These are phyloP conservation scores for Hydropotes inermis DNA, from an alignment of 2,113 vertebrate species.

Conservation along the genomic window DNA sequence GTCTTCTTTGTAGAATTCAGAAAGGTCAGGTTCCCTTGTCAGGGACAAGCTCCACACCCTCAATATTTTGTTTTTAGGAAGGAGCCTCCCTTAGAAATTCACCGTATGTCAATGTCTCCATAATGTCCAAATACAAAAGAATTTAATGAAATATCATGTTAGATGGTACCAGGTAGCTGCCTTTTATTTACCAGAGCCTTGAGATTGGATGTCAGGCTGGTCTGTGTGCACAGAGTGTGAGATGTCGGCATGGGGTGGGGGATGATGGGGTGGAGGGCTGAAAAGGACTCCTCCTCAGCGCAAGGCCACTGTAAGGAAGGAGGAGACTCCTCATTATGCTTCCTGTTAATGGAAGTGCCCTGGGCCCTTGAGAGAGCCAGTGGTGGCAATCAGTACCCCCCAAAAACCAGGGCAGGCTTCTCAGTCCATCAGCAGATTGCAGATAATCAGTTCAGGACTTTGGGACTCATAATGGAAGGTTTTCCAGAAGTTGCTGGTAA, in stretches of 20 bases:
- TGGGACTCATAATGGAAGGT: not conserved
- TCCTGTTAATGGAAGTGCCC: not conserved
- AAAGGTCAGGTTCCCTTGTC: not conserved
- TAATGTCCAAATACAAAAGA: not conserved
- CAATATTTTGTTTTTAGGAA: constrained; percentile 21
- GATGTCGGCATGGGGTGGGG: not conserved
- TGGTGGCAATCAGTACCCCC: not conserved
- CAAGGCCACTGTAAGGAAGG: not conserved
- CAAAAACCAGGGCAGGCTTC: not conserved
- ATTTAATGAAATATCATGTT: constrained; percentile 36
- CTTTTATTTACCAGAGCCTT: not conserved
- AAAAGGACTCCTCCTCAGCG: not conserved
- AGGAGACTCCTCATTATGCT: not conserved
- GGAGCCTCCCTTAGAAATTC: not conserved
- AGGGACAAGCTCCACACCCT: not conserved
- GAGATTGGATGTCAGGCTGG: not conserved
- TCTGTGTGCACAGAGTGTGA: not conserved
- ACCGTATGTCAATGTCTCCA: not conserved
- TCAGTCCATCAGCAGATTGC: not conserved
- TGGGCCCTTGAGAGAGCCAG: not conserved
- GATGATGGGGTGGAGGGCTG: not conserved
- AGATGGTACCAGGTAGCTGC: not conserved
- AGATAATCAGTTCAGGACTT: constrained; percentile 4
- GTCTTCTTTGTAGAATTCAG: not conserved
- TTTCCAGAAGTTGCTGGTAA: not conserved